Evolutionary conservation across 2,113 vertebrate genomes (phyloP), one percentile per base, ranked within the genome.

Genomic region (Stomatorhinus ivindoensis): DNA sequence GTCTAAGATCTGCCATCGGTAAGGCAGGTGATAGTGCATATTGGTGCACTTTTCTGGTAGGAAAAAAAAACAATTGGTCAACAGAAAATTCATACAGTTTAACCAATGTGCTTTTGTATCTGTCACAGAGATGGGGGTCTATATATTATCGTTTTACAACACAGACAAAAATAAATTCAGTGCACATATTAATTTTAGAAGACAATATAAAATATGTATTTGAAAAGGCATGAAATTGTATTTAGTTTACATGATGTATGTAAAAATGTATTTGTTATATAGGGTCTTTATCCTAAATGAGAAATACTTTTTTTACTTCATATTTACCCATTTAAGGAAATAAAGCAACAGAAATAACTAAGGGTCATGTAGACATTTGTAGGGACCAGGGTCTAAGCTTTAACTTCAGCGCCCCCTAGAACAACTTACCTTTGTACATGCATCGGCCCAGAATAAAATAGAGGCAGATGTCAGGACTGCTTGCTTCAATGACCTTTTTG

Each of bases 21-120:
- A 99, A 0, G 98, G 98, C 24, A 98, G 94, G 84, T 93, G 91
- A 93, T 96, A 97, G 89, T 99, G 98, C 91, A 97, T 89, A 55
- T 92, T 94, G 2, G 0, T 91, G 91, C 98, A 99, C 89, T 84
- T 95, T 6, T 94, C 98, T 99, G 90, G 8, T 86, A 91, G 3
- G 19, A 27, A 27, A 91, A 42, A 83, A 44, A 47, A 84, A 53
- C 10, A 88, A 0, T 87, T 55, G 89, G 89, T 7, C 90, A 0
- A 91, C 50, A 48, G 2, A 39, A 86, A 42, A 27, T 19, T 61
- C 24, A 21, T 13, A 69, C 42, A 47, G 24, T 31, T 69, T 69
- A 69, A 69, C 27, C 69, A 31, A 58, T 15, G 13, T 13, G 65
- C 39, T 88, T 39, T 35, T 15, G n/a, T 42, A 46, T 51, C 42